Conservation (phyloP, 1,140 invertebrate species). For the Campoletis sonorensis region DNA sequence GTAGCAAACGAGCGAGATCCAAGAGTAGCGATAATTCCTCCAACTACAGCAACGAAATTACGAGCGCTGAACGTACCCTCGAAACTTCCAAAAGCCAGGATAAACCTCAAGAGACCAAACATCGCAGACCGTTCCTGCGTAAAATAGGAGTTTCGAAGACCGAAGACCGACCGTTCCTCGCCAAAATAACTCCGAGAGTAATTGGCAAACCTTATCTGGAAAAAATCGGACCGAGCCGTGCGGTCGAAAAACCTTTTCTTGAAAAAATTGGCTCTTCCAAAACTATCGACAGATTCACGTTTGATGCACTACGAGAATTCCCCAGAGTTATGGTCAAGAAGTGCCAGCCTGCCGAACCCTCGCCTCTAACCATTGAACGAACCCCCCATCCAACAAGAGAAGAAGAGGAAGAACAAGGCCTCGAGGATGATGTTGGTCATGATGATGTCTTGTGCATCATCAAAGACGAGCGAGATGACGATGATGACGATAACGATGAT, state of each 20-base stretch:
- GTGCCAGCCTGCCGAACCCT: slow-evolving; percentile 42
- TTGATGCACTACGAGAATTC: slow-evolving; percentile 57
- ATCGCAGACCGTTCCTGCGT: slow-evolving; percentile 69
- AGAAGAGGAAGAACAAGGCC: slow-evolving; percentile 23
- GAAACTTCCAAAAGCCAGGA: slow-evolving; percentile 60
- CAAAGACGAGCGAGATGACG: neutral
- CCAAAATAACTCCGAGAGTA: slow-evolving; percentile 67
- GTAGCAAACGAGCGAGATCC: slow-evolving; percentile 69
- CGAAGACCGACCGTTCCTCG: slow-evolving; percentile 70
- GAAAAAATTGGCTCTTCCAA: slow-evolving; percentile 72
- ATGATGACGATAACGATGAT: slow-evolving; percentile 42
- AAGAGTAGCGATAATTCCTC: slow-evolving; percentile 74
- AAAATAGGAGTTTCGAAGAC: slow-evolving; percentile 74
- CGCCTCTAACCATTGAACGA: slow-evolving; percentile 26
- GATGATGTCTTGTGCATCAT: slow-evolving; percentile 14
- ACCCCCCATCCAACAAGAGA: slow-evolving; percentile 20
- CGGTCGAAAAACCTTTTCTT: slow-evolving; percentile 69
- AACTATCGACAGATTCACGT: slow-evolving; percentile 71
- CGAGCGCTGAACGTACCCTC: slow-evolving; percentile 61
- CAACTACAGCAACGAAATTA: slow-evolving; percentile 69
- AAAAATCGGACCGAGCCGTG: slow-evolving; percentile 71
- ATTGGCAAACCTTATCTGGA: slow-evolving; percentile 73
- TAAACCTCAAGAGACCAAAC: slow-evolving; percentile 53
- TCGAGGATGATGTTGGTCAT: slow-evolving; percentile 2
- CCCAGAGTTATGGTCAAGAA: slow-evolving; percentile 48